Conservation (phyloP, 2,888 invertebrate species). For the Heliconius cydno region DNA sequence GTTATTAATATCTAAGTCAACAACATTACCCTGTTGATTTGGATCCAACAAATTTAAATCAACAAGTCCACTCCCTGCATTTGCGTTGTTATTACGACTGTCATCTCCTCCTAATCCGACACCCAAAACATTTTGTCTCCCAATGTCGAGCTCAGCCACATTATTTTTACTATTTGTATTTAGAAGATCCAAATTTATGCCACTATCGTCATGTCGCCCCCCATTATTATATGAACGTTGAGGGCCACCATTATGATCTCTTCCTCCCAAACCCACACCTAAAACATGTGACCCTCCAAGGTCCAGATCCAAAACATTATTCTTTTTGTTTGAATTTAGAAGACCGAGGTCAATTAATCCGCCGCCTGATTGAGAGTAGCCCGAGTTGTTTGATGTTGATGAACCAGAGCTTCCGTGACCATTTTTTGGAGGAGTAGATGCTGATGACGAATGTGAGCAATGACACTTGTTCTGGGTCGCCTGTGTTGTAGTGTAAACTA, state of each 20-base stretch:
- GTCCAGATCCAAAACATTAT: conserved; percentile 43
- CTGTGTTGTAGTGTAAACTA: conserved; percentile 63
- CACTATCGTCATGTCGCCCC: conserved; percentile 20
- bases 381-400: background rate
- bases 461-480: conserved; percentile 38
- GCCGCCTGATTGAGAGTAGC: conserved; percentile 25
- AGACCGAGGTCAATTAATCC: conserved; percentile 38
- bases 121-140: conserved; percentile 42
- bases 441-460: conserved; percentile 21
- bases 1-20: conserved; percentile 23
- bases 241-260: background rate
- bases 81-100: conserved; percentile 3
- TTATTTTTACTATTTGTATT: conserved; percentile 46
- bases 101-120: conserved; percentile 40
- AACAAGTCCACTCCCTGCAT: conserved; percentile 22
- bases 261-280: conserved; percentile 37
- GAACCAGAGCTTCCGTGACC: conserved; percentile 17
- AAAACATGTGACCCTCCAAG: conserved; percentile 35
- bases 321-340: conserved; percentile 35
- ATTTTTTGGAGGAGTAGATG: background rate
- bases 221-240: background rate
- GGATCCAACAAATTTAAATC: conserved; percentile 29
- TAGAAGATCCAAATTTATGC: conserved; percentile 45
- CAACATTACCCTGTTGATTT: conserved; percentile 29
- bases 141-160: conserved; percentile 45